These are phyloP conservation scores for Drosophila diplacantha DNA, from an alignment of 2,888 invertebrate genomes.

Conservation along the genomic window DNA sequence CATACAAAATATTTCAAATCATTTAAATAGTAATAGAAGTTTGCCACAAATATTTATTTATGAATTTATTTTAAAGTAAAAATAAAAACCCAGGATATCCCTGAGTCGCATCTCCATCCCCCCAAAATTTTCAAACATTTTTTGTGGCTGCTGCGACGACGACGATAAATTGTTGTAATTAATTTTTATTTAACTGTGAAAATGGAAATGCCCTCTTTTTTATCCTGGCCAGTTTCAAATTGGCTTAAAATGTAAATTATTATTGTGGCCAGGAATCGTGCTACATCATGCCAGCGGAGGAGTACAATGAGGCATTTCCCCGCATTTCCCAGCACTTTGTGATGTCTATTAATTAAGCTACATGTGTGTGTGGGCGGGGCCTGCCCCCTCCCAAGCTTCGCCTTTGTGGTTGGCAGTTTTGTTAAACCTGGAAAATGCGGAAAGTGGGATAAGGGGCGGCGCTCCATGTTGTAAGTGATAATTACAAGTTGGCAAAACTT, in stretches of 20 bases:
- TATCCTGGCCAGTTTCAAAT: conserved; percentile 64
- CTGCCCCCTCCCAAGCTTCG: conserved; percentile 1
- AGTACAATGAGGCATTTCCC: conserved; percentile 21
- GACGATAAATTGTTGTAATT: conserved; percentile 75
- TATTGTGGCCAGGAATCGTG: conserved; percentile 65
- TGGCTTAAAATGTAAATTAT: conserved; percentile 75
- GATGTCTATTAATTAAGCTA: conserved; percentile 73
- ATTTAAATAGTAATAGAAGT: no score
- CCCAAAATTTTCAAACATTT: conserved; percentile 21
- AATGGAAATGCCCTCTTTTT: conserved; percentile 58
- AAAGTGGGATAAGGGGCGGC: conserved; percentile 11
- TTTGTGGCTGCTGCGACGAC: conserved; percentile 47
- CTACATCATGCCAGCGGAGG: conserved; percentile 51
- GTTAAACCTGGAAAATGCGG: conserved; percentile 29
- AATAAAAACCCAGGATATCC: conserved; percentile 2
- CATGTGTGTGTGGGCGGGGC: conserved; percentile 38
- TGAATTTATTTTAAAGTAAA: no score
- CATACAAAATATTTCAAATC: no score
- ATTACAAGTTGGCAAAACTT: conserved; percentile 69
- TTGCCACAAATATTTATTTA: no score
- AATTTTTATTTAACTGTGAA: conserved; percentile 75
- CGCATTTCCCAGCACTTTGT: conserved; percentile 51
- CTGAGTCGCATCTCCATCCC: background rate
- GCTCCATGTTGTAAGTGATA: conserved; percentile 63
- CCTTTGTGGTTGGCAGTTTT: conserved; percentile 29